phyloP scores from a whole-genome alignment of 1,140 invertebrate species.

The Papilio polyxenes region DNA sequence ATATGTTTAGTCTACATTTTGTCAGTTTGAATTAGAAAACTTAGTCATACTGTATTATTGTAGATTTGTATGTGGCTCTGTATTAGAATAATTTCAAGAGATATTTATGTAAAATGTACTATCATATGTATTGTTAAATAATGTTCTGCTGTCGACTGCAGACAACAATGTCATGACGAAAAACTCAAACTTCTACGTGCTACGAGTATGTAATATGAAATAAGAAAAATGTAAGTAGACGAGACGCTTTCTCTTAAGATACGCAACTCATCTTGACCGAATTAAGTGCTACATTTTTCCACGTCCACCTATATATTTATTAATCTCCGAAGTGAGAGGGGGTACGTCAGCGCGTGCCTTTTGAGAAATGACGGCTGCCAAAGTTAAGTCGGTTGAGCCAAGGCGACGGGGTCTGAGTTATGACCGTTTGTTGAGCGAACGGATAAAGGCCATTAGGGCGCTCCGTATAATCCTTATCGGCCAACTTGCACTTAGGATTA shows the following conservation, averaged over 20 bases:
- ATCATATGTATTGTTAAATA: neutral
- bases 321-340: slow-evolving; percentile 67
- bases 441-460: slow-evolving; percentile 78
- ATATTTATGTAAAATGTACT: neutral
- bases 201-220: slow-evolving; percentile 20
- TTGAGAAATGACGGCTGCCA: slow-evolving; percentile 80
- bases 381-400: slow-evolving; percentile 80
- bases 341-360: slow-evolving; percentile 74
- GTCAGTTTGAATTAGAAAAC: neutral
- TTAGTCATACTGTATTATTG: neutral
- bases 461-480: slow-evolving; percentile 77
- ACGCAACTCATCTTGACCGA: slow-evolving; percentile 69
- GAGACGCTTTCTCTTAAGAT: slow-evolving; percentile 46
- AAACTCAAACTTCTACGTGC: neutral
- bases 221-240: slow-evolving; percentile 21
- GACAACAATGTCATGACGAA: slow-evolving; percentile 8
- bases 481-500: slow-evolving; percentile 80
- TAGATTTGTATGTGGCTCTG: neutral
- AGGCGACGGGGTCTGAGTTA: slow-evolving; percentile 71
- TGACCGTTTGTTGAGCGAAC: slow-evolving; percentile 75
- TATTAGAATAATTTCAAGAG: neutral
- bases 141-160: neutral
- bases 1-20: too few relatives aligned
- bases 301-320: slow-evolving; percentile 76
- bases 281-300: slow-evolving; percentile 78